Conservation (phyloP, 2,797 vertebrate species). For the Micrastur ruficollis region DNA sequence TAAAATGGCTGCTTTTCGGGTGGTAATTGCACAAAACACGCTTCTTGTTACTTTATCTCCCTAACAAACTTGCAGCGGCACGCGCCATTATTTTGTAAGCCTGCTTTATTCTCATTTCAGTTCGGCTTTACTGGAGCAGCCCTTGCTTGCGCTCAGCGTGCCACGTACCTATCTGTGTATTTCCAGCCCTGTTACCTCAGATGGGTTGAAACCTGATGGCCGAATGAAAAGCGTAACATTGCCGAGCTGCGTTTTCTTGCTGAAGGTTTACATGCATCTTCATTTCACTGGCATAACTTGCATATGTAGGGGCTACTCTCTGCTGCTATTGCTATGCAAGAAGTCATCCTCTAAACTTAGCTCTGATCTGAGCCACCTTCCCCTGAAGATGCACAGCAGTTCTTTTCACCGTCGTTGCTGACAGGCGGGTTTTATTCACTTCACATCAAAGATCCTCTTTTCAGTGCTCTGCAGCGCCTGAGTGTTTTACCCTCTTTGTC, state of each 20-base stretch:
- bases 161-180: not conserved
- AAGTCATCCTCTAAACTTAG: constrained; percentile 39
- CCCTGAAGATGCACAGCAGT: not conserved
- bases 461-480: not conserved
- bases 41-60: not conserved
- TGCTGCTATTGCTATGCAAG: not conserved
- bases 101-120: not conserved
- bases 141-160: not conserved
- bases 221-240: rapidly evolving
- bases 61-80: not conserved
- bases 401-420: not conserved
- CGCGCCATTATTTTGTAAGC: not conserved
- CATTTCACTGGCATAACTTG: constrained; percentile 19
- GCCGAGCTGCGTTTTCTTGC: not conserved
- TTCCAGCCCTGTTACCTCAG: not conserved
- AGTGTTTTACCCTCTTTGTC: not conserved
- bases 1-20: not conserved
- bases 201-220: not conserved
- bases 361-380: not conserved
- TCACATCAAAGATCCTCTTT: not conserved
- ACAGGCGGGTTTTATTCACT: not conserved
- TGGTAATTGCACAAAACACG: not conserved
- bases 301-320: not conserved
- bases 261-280: not conserved
- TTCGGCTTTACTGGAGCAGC: not conserved